Evolutionary conservation across 1,140 invertebrate genomes (phyloP), one percentile per base, ranked within the genome.

Genomic region (Neodiprion fabricii): DNA sequence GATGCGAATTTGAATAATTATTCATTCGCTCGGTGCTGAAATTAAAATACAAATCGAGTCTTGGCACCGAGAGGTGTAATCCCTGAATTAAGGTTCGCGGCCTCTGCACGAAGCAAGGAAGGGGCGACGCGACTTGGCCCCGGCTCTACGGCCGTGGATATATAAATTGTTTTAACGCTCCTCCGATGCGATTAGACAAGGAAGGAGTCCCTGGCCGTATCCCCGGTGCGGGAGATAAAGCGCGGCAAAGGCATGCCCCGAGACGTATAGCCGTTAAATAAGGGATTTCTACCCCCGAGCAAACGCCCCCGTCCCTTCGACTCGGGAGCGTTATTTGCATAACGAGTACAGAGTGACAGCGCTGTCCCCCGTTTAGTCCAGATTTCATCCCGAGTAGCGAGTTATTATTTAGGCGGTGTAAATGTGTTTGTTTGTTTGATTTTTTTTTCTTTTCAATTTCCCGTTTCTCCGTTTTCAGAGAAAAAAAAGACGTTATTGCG

Each of bases 131-230:
- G 4, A 17, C 4, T 61, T 12, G 5, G 9, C 53, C 9, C 53
- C 0, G 7, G 21, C 40, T 21, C 67, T 47, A 5, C 7, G 12
- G 2, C 17, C 14, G 67, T 10, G 67, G 67, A 23, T 69, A 78
- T 40, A 40, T 79, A 81, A 81, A 81, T 81, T 81, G 79, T 81
- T 80, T 81, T 78, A 81, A 81, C 77, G 76, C 74, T 72, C 47
- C 9, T 53, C 71, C 72, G 74, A 79, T 77, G 73, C 79, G 79
- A 80, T 80, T 80, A 74, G 75, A 79, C 77, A 75, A 78, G 74
- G 28, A 77, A 9, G 73, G n/a, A 66, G 75, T 72, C 67, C 77
- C 17, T 7, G 48, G 72, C 67, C 72, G 70, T 65, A 65, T 69
- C 40, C 67, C 11, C 21, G 3, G 11, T 11, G 53, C 65, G 14